These are phyloP conservation scores for Scaptomyza caliginosa DNA, from an alignment of 2,888 invertebrate genomes.

Conservation along the genomic window DNA sequence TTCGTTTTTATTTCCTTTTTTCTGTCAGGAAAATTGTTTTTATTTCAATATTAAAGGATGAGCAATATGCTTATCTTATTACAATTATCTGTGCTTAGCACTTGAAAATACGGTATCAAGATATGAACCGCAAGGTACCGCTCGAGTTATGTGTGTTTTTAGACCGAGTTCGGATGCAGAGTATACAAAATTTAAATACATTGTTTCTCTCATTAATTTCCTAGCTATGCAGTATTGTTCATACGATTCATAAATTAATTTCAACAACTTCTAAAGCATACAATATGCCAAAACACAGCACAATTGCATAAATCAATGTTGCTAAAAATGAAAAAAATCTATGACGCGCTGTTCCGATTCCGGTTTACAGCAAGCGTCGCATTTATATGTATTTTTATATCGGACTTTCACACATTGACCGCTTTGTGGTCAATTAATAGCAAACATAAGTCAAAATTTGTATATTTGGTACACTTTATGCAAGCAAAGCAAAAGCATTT, in stretches of 20 bases:
- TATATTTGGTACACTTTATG: conserved; percentile 18
- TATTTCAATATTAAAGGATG: neutral
- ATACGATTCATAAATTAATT: conserved; percentile 40
- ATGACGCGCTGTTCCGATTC: conserved; percentile 50
- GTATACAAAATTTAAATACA: neutral
- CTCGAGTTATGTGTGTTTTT: too few species aligned
- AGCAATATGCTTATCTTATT: too few species aligned
- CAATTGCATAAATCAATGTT: conserved; percentile 52
- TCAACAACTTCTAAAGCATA: conserved; percentile 18
- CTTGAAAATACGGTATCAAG: too few species aligned
- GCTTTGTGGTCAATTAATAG: conserved; percentile 43
- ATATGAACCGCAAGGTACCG: too few species aligned
- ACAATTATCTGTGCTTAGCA: too few species aligned
- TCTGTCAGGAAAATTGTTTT: neutral
- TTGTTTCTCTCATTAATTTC: neutral
- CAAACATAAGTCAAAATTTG: conserved; percentile 48
- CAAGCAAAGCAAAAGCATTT: conserved; percentile 17
- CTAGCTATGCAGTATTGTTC: conserved; percentile 17
- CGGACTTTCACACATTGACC: conserved; percentile 22
- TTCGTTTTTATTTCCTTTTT: neutral
- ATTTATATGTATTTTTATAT: conserved; percentile 22
- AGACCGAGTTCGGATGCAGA: too few species aligned
- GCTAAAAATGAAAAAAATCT: conserved; percentile 6
- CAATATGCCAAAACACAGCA: conserved; percentile 15
- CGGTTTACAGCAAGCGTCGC: conserved; percentile 35